phyloP scores from a whole-genome alignment of 2,797 vertebrate genomes.

The Sphenodon punctatus region DNA sequence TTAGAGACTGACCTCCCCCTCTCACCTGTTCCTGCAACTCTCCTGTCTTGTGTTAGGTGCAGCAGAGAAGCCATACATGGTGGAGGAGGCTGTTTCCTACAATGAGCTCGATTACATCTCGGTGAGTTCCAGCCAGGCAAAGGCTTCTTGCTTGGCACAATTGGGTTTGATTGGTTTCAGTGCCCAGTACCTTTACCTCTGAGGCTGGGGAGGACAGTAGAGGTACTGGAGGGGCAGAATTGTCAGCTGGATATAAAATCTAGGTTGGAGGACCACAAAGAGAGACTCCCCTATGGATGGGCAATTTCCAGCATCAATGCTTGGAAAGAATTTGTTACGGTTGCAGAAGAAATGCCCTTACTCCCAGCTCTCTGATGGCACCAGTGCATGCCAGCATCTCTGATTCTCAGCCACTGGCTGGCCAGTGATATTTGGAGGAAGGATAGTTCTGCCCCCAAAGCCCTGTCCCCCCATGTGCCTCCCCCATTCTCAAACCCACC shows the following conservation, averaged over 20 bases:
- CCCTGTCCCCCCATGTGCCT: not conserved
- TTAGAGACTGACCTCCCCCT: not conserved
- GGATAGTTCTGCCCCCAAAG: no score
- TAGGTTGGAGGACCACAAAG: not conserved
- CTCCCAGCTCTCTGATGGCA: accelerated
- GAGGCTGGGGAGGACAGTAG: not conserved
- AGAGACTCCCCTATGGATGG: not conserved
- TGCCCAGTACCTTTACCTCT: not conserved
- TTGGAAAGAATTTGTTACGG: accelerated
- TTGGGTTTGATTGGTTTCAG: not conserved
- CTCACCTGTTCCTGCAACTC: not conserved
- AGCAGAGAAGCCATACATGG: conserved; percentile 95
- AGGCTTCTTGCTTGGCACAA: not conserved
- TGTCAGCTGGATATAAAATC: not conserved
- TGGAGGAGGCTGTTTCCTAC: conserved; percentile 94
- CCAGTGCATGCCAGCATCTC: not conserved
- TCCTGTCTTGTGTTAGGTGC: conserved; percentile 80
- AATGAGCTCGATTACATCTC: conserved; percentile 96
- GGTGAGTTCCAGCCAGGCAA: conserved; percentile 72
- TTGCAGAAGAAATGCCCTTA: not conserved
- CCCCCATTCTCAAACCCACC: no score
- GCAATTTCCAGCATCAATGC: not conserved
- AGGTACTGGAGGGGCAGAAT: accelerated
- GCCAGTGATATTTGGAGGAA: no score
- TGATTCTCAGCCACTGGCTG: not conserved